Conservation (phyloP, 1,140 invertebrate species). For the Littorina saxatilis region DNA sequence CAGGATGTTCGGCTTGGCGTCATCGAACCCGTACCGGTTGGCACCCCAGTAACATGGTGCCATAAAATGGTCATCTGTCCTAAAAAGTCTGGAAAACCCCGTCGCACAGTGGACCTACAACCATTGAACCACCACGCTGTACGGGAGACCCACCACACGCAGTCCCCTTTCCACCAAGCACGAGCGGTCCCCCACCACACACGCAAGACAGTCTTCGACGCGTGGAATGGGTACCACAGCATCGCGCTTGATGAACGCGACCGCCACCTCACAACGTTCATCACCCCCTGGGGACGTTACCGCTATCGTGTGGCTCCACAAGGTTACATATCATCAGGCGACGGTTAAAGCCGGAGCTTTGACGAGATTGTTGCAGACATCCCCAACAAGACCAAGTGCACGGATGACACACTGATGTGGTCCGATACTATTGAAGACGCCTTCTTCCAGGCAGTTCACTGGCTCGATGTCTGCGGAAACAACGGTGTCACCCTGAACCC, state of each 20-base stretch:
- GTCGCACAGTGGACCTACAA: slow-evolving; percentile 51
- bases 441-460: slow-evolving; percentile 43
- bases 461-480: slow-evolving; percentile 51
- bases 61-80: slow-evolving; percentile 51
- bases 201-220: slow-evolving; percentile 48
- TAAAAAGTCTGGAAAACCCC: slow-evolving; percentile 47
- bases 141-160: slow-evolving; percentile 24
- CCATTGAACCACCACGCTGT: slow-evolving; percentile 10
- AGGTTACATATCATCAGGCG: slow-evolving; percentile 55
- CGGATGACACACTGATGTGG: slow-evolving; percentile 55
- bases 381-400: slow-evolving; percentile 53
- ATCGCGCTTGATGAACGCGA: slow-evolving; percentile 47
- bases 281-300: no score
- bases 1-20: slow-evolving; percentile 53
- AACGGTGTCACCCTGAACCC: slow-evolving; percentile 59
- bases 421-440: slow-evolving; percentile 43
- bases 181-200: slow-evolving; percentile 42
- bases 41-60: slow-evolving; percentile 52
- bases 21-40: slow-evolving; percentile 51
- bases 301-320: slow-evolving; percentile 58
- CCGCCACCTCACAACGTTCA: no score
- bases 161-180: slow-evolving; percentile 41
- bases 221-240: slow-evolving; percentile 49
- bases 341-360: slow-evolving; percentile 47
- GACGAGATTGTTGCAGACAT: slow-evolving; percentile 54